Conservation (phyloP, 92 coral and sea anemone species). For the Porites evermanni region DNA sequence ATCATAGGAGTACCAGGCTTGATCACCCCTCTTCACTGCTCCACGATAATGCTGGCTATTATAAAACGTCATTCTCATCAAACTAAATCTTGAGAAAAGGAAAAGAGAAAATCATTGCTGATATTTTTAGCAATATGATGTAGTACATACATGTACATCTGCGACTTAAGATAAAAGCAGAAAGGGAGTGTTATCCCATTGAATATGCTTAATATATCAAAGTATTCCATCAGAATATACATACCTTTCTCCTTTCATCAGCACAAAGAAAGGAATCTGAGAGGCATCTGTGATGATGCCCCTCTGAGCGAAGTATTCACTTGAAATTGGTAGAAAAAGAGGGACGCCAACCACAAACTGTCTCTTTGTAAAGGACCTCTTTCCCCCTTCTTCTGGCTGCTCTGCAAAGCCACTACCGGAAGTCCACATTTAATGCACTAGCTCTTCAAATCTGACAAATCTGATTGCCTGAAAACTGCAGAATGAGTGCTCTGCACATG, state of each 20-base stretch:
- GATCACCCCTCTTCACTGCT: conserved; percentile 31
- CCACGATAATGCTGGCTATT: conserved; percentile 45
- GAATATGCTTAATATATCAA: conserved; percentile 23
- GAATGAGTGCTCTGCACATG: too few species aligned
- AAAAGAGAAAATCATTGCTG: conserved; percentile 12
- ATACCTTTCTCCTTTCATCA: conserved; percentile 43
- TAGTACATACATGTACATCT: conserved; percentile 23
- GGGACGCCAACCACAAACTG: conserved; percentile 7
- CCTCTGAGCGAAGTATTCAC: conserved; percentile 16
- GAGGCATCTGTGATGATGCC: conserved; percentile 42
- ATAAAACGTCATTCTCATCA: conserved; percentile 22
- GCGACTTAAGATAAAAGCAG: conserved; percentile 23
- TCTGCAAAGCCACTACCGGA: too few species aligned
- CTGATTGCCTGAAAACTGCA: too few species aligned
- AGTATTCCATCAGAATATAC: conserved; percentile 13
- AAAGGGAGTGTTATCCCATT: conserved; percentile 16
- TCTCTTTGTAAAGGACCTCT: conserved; percentile 14
- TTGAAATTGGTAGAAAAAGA: conserved; percentile 26
- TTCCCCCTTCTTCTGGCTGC: too few species aligned
- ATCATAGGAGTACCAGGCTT: conserved; percentile 29
- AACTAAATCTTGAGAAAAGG: conserved; percentile 8
- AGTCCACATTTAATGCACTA: too few species aligned
- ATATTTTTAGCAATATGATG: conserved; percentile 11
- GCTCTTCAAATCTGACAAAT: too few species aligned
- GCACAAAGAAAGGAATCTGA: conserved; percentile 27